Conservation (phyloP, 2,113 vertebrate species). For the Himantopus leucocephalus region DNA sequence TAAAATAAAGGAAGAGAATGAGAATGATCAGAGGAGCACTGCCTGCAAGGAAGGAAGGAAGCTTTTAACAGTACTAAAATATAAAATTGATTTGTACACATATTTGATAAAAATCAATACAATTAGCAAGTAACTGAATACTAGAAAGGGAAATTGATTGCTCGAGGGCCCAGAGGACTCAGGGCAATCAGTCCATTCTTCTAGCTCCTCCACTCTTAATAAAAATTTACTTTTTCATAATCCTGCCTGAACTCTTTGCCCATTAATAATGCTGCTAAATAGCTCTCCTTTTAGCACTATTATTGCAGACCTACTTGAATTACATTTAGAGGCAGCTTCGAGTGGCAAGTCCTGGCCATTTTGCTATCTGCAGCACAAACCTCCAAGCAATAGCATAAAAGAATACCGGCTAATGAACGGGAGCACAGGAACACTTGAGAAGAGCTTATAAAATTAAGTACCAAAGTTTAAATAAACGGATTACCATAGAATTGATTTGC, state of each 20-base stretch:
- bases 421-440: conserved; percentile 32
- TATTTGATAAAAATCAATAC: conserved; percentile 70
- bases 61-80: conserved; percentile 61
- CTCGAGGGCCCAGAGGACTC: conserved; percentile 36
- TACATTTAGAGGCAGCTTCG: conserved; percentile 49
- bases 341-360: conserved; percentile 49
- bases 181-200: conserved; percentile 70
- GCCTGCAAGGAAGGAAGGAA: conserved; percentile 44
- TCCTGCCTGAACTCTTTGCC: conserved; percentile 67
- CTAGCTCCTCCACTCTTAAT: conserved; percentile 66
- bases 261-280: conserved; percentile 64
- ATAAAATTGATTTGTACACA: conserved; percentile 67
- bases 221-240: conserved; percentile 76
- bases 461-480: conserved; percentile 70
- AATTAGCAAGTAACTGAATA: conserved; percentile 68
- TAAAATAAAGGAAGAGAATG: conserved; percentile 13
- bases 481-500: conserved; percentile 67
- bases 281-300: conserved; percentile 67
- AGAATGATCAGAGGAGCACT: neutral
- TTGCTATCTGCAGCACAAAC: conserved; percentile 35
- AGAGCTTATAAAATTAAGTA: conserved; percentile 72
- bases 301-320: conserved; percentile 62
- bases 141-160: conserved; percentile 61
- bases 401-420: conserved; percentile 35
- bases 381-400: conserved; percentile 29